Conservation (phyloP, 2,797 vertebrate genomes). For the Sebastes hubbsi region DNA sequence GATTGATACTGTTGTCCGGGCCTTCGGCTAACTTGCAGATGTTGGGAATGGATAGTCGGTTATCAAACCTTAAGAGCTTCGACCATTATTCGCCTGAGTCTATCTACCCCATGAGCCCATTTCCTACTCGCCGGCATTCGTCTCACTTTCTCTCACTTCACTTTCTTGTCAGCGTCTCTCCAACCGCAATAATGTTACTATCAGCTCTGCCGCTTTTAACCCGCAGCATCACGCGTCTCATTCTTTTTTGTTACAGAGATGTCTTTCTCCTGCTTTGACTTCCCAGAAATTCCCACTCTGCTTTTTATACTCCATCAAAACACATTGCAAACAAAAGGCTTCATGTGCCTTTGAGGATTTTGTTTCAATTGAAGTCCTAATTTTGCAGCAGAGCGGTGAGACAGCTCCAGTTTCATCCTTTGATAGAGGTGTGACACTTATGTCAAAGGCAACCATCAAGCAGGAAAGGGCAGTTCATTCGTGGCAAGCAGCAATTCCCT, state of each 20-base stretch:
- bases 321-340: neutral
- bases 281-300: neutral
- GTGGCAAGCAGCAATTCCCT: neutral
- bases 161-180: constrained; percentile 20
- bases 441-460: neutral
- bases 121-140: constrained; percentile 25
- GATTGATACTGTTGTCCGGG: constrained; percentile 40
- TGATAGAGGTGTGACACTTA: neutral
- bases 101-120: constrained; percentile 13
- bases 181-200: neutral
- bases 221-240: neutral
- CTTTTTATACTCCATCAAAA: neutral
- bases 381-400: neutral
- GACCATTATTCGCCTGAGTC: constrained; percentile 3
- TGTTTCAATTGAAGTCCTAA: neutral
- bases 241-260: neutral
- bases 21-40: constrained; percentile 39
- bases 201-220: neutral
- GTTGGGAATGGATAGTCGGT: constrained; percentile 38
- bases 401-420: neutral
- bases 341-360: neutral
- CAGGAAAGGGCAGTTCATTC: neutral
- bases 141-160: constrained; percentile 26
- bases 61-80: constrained; percentile 21
- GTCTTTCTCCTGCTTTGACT: neutral